phyloP scores from a whole-genome alignment of 1,140 invertebrate genomes.

The Battus philenor region DNA sequence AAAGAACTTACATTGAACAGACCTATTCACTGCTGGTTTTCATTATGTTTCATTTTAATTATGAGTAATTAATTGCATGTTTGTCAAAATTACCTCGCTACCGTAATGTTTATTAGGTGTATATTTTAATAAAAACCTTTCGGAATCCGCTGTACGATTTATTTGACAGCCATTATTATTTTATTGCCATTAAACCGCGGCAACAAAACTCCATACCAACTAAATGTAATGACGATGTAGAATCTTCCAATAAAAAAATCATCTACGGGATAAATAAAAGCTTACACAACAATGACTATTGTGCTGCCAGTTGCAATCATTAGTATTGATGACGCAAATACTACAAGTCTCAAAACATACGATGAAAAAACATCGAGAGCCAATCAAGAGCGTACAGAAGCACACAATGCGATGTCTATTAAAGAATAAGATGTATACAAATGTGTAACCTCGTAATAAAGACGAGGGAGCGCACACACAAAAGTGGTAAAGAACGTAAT shows the following conservation, averaged over 20 bases:
- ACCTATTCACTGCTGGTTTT: not conserved
- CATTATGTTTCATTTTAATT: not conserved
- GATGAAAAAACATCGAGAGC: slow-evolving; percentile 56
- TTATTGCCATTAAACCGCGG: slow-evolving; percentile 52
- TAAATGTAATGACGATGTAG: slow-evolving; percentile 70
- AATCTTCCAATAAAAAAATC: slow-evolving; percentile 44
- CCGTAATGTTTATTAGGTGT: slow-evolving; percentile 33
- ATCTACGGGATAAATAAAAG: slow-evolving; percentile 34
- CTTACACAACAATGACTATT: slow-evolving; percentile 66
- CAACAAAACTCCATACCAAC: slow-evolving; percentile 49
- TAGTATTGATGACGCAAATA: slow-evolving; percentile 72
- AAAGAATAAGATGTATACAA: slow-evolving; percentile 56
- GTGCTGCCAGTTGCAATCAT: slow-evolving; percentile 65
- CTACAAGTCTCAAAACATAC: slow-evolving; percentile 54
- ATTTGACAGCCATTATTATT: slow-evolving; percentile 47
- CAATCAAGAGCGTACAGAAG: slow-evolving; percentile 55
- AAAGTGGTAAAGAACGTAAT: slow-evolving; percentile 66
- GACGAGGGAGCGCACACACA: slow-evolving; percentile 45
- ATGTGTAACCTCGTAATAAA: slow-evolving; percentile 54
- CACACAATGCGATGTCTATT: slow-evolving; percentile 54
- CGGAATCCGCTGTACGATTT: slow-evolving; percentile 27
- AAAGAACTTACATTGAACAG: no score
- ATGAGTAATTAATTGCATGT: slow-evolving; percentile 5
- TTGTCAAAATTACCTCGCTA: slow-evolving; percentile 8
- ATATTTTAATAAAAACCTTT: slow-evolving; percentile 31